Conservation (phyloP, 2,888 invertebrate species). For the Sesia apiformis region DNA sequence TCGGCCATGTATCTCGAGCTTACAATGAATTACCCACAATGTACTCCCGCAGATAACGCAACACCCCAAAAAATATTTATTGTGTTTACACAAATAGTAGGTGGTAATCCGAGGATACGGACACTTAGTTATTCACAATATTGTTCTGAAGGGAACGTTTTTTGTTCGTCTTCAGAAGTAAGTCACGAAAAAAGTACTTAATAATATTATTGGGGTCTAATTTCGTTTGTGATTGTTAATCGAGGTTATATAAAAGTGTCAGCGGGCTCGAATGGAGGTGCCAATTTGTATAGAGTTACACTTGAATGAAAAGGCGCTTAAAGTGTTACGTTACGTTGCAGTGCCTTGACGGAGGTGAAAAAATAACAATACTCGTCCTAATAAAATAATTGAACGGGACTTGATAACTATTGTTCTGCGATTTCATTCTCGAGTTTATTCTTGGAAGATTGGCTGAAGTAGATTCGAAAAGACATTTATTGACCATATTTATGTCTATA, state of each 20-base stretch:
- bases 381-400: constrained; percentile 29
- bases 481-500: too few relatives aligned
- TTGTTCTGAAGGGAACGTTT: constrained; percentile 37
- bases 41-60: constrained; percentile 30
- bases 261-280: constrained; percentile 54
- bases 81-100: constrained; percentile 73
- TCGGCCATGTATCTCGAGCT: too few relatives aligned
- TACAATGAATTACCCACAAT: too few relatives aligned
- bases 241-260: constrained; percentile 69
- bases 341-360: constrained; percentile 10
- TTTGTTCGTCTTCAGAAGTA: constrained; percentile 16
- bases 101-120: constrained; percentile 60
- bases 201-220: constrained; percentile 75
- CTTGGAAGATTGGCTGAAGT: constrained; percentile 4
- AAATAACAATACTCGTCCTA: constrained; percentile 20
- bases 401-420: background rate
- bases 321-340: constrained; percentile 36
- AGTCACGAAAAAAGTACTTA: constrained; percentile 33
- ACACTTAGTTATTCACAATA: constrained; percentile 38
- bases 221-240: constrained; percentile 70
- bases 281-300: constrained; percentile 65
- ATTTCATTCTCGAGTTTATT: background rate
- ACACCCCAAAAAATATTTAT: constrained; percentile 61
- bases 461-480: constrained; percentile 14
- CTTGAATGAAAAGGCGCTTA: constrained; percentile 39